Evolutionary conservation across 2,888 invertebrate genomes (phyloP).

Genomic region (Synanthedon andrenaeformis): DNA sequence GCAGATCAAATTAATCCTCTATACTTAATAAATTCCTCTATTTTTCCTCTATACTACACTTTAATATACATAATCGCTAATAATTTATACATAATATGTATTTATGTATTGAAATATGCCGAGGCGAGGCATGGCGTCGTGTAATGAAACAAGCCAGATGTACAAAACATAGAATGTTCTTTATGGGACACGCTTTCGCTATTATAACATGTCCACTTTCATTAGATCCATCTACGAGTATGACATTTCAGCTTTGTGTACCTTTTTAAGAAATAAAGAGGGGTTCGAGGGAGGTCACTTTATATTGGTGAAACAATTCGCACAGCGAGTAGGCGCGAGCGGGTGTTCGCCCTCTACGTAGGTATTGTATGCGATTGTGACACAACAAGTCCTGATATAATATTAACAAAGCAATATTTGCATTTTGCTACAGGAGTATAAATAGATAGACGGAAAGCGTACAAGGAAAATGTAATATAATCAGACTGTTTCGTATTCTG

Average conservation of each 20-base stretch:
- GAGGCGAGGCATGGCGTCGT: conserved; percentile 17
- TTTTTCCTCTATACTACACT: no score
- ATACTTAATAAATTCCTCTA: no score
- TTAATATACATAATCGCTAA: not conserved
- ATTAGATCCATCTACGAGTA: conserved; percentile 29
- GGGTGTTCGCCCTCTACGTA: conserved; percentile 24
- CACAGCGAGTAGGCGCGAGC: conserved; percentile 27
- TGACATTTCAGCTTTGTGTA: conserved; percentile 18
- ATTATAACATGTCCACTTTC: conserved; percentile 43
- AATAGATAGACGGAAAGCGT: conserved; percentile 9
- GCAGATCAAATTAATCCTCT: no score
- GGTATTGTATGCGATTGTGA: conserved; percentile 36
- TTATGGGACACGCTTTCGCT: conserved; percentile 59
- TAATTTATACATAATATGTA: not conserved
- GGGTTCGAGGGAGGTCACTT: conserved; percentile 17
- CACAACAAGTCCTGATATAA: conserved; percentile 33
- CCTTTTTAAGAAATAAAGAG: conserved; percentile 13
- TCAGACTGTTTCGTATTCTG: conserved; percentile 4
- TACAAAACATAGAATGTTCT: conserved; percentile 58
- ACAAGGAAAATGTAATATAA: conserved; percentile 10
- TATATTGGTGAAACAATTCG: conserved; percentile 25
- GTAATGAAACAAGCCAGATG: conserved; percentile 61
- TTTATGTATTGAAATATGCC: conserved; percentile 13
- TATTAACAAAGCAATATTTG: conserved; percentile 36
- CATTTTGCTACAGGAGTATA: conserved; percentile 16